Evolutionary conservation across 35 echinoderm and acorn worm genomes (phyloP), one percentile per base, ranked within the genome.

Genomic region (Hemicentrotus pulcherrimus): DNA sequence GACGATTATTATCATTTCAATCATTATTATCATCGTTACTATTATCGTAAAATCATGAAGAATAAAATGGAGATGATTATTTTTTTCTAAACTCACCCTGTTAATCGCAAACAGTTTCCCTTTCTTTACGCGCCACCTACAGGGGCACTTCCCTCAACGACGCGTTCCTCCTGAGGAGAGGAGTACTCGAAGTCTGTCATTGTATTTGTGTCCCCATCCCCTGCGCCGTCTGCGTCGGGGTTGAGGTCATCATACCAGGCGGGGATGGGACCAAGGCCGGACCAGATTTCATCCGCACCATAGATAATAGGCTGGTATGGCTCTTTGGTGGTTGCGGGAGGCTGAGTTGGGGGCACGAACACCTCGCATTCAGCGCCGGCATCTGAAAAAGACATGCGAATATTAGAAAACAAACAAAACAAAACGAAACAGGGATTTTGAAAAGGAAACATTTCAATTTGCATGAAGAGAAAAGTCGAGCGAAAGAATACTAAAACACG

Each of bases 181-280:
- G 86, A 86, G 86, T 86, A 86, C 9, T 86, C 86, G 24, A 86
- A 86, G 12, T 86, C 86, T 31, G 86, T 86, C 86, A 86, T 86
- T 10, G 88, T 41, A 47, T 90, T 9, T 47, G 32, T 30, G 88
- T 90, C 32, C 12, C 32, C 94, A n/a, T 48, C 86, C 16, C 30
- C 33, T 18, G 46, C 86, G 7, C 5, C 18, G 5, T 15, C 70
- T 2, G 28, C 61, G 3, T 31, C 94, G 18, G 32, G 19, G 24
- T 33, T 9, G 24, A 24, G 24, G n/a, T 95, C 78, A 16, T 95
- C 46, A 47, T 95, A 95, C 94, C 94, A 95, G 86, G 89, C 94
- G 4, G 94, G 94, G 47, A 55, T 46, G 32, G 52, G 52, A 45
- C 94, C 78, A 41, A 41, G 35, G 35, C 35, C 35, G 35, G 35